Evolutionary conservation across 2,888 invertebrate species (phyloP), one percentile per base, ranked within the genome.

Genomic region (Anodontia alba): DNA sequence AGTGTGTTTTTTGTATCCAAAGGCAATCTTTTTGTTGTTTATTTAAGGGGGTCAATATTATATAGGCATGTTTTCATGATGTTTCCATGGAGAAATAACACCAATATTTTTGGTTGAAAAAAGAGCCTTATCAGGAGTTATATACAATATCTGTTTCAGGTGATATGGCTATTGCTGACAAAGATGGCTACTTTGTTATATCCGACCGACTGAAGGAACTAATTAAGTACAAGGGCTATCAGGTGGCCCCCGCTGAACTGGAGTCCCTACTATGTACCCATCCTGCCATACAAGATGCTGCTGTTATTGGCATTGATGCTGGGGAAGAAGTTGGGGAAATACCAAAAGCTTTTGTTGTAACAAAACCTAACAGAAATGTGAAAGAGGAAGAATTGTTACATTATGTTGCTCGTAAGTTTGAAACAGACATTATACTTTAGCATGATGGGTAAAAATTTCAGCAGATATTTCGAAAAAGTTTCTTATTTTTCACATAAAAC

Each of bases 131-230:
- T n/a, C n/a, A n/a, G n/a, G n/a, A n/a, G n/a, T n/a, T n/a, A n/a
- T n/a, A n/a, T n/a, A n/a, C n/a, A n/a, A n/a, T n/a, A n/a, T n/a
- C n/a, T 36, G 5, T 42, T 68, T 42, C 38, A 68, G 62, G 62
- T 10, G 62, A 62, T 62, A 10, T 62, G 3, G 62, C 62, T 33
- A 20, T 62, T 10, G 62, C 33, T 33, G 98, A 98, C 92, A 93
- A 96, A 0, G 96, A 97, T 20, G 96, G 96, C 0, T 96, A 96
- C 83, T 98, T 98, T 5, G 98, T 97, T 91, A 95, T 97, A 73
- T 97, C 98, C 87, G 98, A 98, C 94, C 95, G 98, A 81, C 95
- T 97, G n/a, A 98, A 98, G 93, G 98, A 98, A 92, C 96, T 98
- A 36, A 98, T 98, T 90, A 98, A 98, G 94, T 98, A 97, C 92